A percentile compares a stretch with the other conserved stretches of the same genome.
Evolutionary conservation across 2,888 invertebrate species (phyloP).

Genomic region (Tetragonula carbonaria): DNA sequence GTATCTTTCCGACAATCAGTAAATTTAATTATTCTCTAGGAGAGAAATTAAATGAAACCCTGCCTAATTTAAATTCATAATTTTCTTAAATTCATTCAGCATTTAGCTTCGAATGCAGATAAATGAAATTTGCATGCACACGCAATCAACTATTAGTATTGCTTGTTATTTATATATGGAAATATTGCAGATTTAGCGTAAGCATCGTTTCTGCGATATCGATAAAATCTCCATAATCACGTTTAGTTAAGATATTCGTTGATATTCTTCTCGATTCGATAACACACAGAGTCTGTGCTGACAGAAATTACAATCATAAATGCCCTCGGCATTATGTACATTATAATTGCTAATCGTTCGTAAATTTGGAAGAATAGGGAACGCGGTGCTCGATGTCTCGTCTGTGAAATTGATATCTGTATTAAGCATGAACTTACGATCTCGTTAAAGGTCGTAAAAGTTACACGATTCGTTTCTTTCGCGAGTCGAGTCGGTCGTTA

Average conservation of each 20-base stretch:
- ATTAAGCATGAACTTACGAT: conserved; percentile 55
- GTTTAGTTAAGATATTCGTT: not conserved
- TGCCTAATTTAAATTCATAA: not conserved
- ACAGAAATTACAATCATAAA: not conserved
- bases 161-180: not conserved
- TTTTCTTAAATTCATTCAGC: not conserved
- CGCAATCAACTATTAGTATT: not conserved
- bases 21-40: not conserved
- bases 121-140: no score
- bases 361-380: conserved; percentile 8
- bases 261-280: not conserved
- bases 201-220: not conserved
- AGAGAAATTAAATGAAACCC: not conserved
- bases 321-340: not conserved
- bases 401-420: conserved; percentile 55
- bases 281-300: not conserved
- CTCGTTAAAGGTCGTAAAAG: conserved; percentile 64
- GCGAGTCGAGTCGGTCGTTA: conserved; percentile 57
- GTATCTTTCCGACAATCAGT: not conserved
- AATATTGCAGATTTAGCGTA: not conserved
- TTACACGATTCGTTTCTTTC: conserved; percentile 60
- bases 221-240: not conserved
- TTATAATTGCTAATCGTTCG: not conserved
- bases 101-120: not conserved
- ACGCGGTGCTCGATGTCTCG: conserved; percentile 31